These are phyloP conservation scores for Acronicta aceris DNA, from an alignment of 2,888 invertebrate genomes.

Conservation along the genomic window DNA sequence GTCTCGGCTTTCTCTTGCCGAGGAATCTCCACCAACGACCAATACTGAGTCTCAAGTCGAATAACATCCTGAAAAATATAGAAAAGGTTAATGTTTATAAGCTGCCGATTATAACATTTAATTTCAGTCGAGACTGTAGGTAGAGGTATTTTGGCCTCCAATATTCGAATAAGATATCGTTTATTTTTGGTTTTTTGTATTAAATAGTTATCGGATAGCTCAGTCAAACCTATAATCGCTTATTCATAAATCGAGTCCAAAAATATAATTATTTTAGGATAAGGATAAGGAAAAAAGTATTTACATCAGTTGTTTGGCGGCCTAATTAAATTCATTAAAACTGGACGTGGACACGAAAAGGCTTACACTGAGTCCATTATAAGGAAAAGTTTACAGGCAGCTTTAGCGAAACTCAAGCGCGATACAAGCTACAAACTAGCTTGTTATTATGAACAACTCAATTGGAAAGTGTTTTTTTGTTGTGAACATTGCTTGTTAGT, in stretches of 20 bases:
- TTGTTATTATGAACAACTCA: slow-evolving; percentile 48
- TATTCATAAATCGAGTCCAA: too few relatives aligned
- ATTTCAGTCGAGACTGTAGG: too few relatives aligned
- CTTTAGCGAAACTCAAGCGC: slow-evolving; percentile 22
- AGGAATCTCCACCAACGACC: slow-evolving; percentile 97
- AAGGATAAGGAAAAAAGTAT: too few relatives aligned
- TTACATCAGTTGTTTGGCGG: background rate
- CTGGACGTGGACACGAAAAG: slow-evolving; percentile 7
- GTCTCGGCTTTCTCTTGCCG: slow-evolving; percentile 98
- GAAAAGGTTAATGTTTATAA: background rate
- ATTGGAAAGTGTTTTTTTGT: slow-evolving; percentile 57
- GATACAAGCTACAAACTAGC: slow-evolving; percentile 31
- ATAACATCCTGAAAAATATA: slow-evolving; percentile 93
- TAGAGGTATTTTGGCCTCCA: too few relatives aligned
- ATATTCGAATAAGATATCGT: too few relatives aligned
- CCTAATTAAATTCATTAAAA: slow-evolving; percentile 8
- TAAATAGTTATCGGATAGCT: too few relatives aligned
- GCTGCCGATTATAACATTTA: too few relatives aligned
- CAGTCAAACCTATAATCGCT: too few relatives aligned
- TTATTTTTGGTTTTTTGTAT: too few relatives aligned
- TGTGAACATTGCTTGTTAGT: slow-evolving; percentile 47
- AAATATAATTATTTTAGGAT: too few relatives aligned
- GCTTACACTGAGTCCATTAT: slow-evolving; percentile 24
- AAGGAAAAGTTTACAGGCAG: slow-evolving; percentile 50
- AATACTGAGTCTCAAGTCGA: slow-evolving; percentile 97